These are phyloP conservation scores for Montipora sp. DNA, from an alignment of 64 coral and sea anemone genomes.

Conservation along the genomic window DNA sequence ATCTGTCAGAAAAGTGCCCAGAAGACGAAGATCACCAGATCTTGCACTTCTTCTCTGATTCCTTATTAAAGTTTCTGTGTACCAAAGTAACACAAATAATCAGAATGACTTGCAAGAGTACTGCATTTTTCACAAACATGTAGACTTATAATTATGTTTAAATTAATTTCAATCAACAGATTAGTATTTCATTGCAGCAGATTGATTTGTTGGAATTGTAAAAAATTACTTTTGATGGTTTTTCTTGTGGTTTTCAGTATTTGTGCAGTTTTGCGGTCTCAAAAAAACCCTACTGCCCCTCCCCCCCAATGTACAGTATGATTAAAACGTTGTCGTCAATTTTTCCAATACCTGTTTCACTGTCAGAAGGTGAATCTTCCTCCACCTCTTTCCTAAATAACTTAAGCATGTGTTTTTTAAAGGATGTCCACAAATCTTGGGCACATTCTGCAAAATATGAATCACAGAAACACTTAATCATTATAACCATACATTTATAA, in stretches of 20 bases:
- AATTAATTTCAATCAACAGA: too few species aligned
- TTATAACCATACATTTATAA: too few species aligned
- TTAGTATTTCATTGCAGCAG: too few species aligned
- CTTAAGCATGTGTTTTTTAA: conserved; percentile 37
- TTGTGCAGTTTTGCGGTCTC: too few species aligned
- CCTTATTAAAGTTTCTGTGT: conserved; percentile 30
- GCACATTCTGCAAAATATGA: conserved; percentile 44
- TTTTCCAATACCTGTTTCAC: background rate
- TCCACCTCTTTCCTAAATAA: conserved; percentile 58
- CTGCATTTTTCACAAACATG: too few species aligned
- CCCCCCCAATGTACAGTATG: too few species aligned
- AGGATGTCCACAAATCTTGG: conserved; percentile 43
- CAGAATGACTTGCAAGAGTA: background rate
- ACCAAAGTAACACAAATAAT: background rate
- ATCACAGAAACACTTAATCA: too few species aligned
- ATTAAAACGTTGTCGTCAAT: background rate
- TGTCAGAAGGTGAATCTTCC: background rate
- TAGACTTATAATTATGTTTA: too few species aligned
- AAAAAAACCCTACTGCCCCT: too few species aligned
- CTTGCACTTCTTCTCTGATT: conserved; percentile 64
- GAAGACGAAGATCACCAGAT: conserved; percentile 61
- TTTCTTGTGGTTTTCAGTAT: too few species aligned
- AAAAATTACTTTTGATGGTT: too few species aligned
- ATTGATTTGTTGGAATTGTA: too few species aligned
- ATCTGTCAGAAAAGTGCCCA: conserved; percentile 70